These are phyloP conservation scores for Oreochromis grahami DNA, from an alignment of 2,797 vertebrate genomes.

Conservation along the genomic window DNA sequence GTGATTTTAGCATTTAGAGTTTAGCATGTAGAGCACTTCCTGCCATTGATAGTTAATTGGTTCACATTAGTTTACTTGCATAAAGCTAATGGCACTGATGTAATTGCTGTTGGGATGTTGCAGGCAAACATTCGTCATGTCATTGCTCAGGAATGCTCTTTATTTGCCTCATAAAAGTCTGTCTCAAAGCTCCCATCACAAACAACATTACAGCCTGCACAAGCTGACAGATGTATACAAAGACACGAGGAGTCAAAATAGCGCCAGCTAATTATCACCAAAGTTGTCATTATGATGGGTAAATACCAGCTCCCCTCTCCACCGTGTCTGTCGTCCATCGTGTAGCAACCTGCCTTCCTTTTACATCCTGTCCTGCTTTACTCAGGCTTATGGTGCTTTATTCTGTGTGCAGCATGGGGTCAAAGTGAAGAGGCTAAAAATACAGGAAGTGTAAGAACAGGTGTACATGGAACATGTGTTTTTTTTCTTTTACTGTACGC, in stretches of 20 bases:
- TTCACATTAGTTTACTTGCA: background rate
- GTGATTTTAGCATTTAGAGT: background rate
- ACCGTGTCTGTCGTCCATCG: background rate
- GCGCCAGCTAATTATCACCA: background rate
- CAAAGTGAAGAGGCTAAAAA: background rate
- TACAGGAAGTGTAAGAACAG: background rate
- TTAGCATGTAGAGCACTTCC: background rate
- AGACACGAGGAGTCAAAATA: background rate
- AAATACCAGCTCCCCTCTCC: background rate
- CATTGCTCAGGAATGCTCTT: constrained; percentile 45
- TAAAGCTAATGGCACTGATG: background rate
- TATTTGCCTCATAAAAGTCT: constrained; percentile 40
- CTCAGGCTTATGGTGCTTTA: background rate
- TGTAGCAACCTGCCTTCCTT: background rate
- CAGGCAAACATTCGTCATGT: constrained; percentile 29
- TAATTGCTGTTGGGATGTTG: constrained; percentile 7
- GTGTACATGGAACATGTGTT: background rate
- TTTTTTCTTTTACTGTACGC: background rate
- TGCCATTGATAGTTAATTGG: background rate
- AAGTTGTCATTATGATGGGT: background rate
- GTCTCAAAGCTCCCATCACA: background rate
- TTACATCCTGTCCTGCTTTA: background rate
- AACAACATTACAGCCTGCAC: background rate
- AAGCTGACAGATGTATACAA: background rate
- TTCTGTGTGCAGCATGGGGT: background rate